Conservation (phyloP, 2,797 vertebrate species). For the Amazona finschi region DNA sequence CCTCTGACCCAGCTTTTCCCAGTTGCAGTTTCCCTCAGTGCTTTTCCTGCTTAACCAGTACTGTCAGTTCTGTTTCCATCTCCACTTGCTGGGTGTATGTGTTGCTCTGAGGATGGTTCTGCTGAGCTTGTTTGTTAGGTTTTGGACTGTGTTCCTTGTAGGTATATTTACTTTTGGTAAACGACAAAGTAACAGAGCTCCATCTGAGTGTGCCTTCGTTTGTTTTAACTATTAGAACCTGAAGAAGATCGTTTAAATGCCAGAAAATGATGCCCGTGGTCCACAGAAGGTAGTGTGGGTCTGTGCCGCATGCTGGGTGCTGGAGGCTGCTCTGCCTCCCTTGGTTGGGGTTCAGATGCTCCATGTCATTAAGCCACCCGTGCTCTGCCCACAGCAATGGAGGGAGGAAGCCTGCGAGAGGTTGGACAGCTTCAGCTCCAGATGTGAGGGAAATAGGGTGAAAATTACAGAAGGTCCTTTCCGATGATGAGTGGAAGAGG, state of each 20-base stretch:
- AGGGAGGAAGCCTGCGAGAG: neutral
- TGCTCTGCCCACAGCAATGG: accelerated
- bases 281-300: accelerated
- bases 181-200: neutral
- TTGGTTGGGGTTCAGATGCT: neutral
- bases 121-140: neutral
- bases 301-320: accelerated
- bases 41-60: neutral
- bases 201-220: neutral
- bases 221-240: neutral
- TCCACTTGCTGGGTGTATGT: accelerated
- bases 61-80: neutral
- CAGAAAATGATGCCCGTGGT: neutral
- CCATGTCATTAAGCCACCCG: neutral
- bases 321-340: neutral
- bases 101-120: neutral
- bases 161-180: neutral
- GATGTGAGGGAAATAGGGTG: neutral
- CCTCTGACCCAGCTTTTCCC: neutral
- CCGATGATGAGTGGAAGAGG: neutral
- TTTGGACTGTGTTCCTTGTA: neutral
- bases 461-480: neutral
- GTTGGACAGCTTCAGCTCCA: neutral
- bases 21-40: neutral
- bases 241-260: neutral